These are phyloP conservation scores for Steatornis caripensis DNA, from an alignment of 2,113 vertebrate genomes.

Conservation along the genomic window DNA sequence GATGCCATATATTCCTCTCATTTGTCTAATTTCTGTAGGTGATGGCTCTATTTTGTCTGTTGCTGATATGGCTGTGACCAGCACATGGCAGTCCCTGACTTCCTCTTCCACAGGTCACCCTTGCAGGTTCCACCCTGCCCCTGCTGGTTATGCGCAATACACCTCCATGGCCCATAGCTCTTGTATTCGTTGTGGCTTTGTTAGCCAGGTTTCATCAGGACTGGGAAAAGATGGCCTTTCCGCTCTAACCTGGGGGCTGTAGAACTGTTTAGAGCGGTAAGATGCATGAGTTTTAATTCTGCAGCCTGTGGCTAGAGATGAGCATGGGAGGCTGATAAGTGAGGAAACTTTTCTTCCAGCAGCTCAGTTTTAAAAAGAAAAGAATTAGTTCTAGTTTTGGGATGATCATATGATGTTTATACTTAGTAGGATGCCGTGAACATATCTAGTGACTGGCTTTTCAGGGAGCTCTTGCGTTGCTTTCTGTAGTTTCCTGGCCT, in stretches of 20 bases:
- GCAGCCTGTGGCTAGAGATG: neutral
- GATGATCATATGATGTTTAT: neutral
- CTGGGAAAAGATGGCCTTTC: neutral
- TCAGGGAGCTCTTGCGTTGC: neutral
- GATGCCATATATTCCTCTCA: neutral
- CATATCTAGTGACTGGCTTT: neutral
- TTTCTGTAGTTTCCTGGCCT: neutral
- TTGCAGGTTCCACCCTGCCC: neutral
- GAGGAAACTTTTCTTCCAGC: neutral
- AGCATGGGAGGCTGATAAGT: neutral
- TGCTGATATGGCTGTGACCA: neutral
- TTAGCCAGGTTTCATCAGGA: neutral
- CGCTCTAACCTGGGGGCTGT: neutral
- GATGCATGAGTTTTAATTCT: neutral
- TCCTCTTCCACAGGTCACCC: neutral
- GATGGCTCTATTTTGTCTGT: fast-evolving
- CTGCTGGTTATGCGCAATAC: neutral
- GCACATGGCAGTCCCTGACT: neutral
- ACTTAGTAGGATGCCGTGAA: neutral
- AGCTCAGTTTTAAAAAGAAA: neutral
- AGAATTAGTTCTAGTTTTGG: neutral
- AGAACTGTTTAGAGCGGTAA: neutral
- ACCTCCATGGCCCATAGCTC: neutral
- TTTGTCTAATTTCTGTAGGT: neutral
- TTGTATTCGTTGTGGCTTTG: neutral